A percentile compares a stretch with the other conserved stretches of the same genome.
These are phyloP conservation scores for Lates calcarifer DNA, from an alignment of 2,113 vertebrate species.

Conservation along the genomic window DNA sequence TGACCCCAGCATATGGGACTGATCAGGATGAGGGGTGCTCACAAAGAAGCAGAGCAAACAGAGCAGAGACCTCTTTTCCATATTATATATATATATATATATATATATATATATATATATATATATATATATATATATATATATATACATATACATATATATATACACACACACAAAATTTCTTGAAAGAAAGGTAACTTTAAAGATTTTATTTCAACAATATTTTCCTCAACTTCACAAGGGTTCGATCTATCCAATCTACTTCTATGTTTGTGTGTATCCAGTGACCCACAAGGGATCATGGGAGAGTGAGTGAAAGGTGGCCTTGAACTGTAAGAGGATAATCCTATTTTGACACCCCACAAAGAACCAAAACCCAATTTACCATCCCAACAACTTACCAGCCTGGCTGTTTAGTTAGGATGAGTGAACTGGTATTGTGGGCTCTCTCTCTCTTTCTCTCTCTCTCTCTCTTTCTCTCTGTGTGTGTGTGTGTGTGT, in stretches of 20 bases:
- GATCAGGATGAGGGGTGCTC: slow-evolving; percentile 60
- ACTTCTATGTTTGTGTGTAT: slow-evolving; percentile 72
- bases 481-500: background rate
- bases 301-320: slow-evolving; percentile 75
- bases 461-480: too few relatives aligned
- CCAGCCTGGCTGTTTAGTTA: slow-evolving; percentile 46
- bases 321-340: slow-evolving; percentile 80
- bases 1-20: slow-evolving; percentile 74
- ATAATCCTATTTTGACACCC: slow-evolving; percentile 81
- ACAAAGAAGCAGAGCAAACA: slow-evolving; percentile 55
- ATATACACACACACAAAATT: too few relatives aligned
- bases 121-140: too few relatives aligned
- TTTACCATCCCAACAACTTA: slow-evolving; percentile 59
- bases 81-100: too few relatives aligned
- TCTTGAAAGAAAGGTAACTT: too few relatives aligned
- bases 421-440: slow-evolving; percentile 38
- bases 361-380: slow-evolving; percentile 73
- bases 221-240: background rate
- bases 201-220: slow-evolving; percentile 10
- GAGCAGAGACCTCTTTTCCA: slow-evolving; percentile 18
- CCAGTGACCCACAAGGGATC: slow-evolving; percentile 81
- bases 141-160: too few relatives aligned
- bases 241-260: slow-evolving; percentile 38
- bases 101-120: too few relatives aligned
- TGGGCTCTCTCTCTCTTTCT: slow-evolving; percentile 14